Base-by-base conservation (phyloP, 2,113 vertebrate species). In the Archocentrus centrarchus region DNA sequence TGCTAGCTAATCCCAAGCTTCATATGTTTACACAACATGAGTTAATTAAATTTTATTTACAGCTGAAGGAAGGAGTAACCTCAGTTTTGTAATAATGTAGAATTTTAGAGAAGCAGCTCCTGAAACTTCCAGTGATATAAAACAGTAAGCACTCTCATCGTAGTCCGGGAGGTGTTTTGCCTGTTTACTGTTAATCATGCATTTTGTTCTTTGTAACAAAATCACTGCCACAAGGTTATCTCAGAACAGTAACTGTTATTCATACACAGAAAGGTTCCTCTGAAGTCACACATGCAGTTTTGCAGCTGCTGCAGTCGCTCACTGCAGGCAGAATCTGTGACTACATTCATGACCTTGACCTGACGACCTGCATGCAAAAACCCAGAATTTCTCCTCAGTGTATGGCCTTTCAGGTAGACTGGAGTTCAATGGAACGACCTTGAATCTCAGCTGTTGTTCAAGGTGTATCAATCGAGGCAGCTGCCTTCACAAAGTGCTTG, bases 11-110 rank as follows among this genome's bases (percentile, higher is more conserved):
- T 80, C 73, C 64, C 39, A 35, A 44, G 57, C 11, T 17, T 70
- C 24, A 50, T 68, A 59, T 24, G 58, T 80, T 58, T 58, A 27
- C 30, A 13, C 24, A 61, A 47, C 41, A 78, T 0, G 6, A 1
- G 18, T 57, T 81, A 78, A 63, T 84, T 44, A 63, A 47, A 39
- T 73, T 88, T 79, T 75, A 53, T 77, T 79, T 70, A 66, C 27
- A 37, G 78, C 57, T 61, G 35, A 63, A 73, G 50, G 30, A 80
- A 66, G 10, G 39, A 20, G 5, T 22, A 11, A 22, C 22, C 6
- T 64, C 66, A 20, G 24, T 53, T 53, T 27, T 55, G 41, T 59
- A 17, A 75, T 82, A 62, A 14, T 18, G 64, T 41, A 20, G 30
- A 30, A 41, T 77, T 3, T 62, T 44, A 20, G 75, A 10, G 32